These are phyloP conservation scores for Stichodactyla mertensii DNA, from an alignment of 64 coral and sea anemone species.

Conservation along the genomic window DNA sequence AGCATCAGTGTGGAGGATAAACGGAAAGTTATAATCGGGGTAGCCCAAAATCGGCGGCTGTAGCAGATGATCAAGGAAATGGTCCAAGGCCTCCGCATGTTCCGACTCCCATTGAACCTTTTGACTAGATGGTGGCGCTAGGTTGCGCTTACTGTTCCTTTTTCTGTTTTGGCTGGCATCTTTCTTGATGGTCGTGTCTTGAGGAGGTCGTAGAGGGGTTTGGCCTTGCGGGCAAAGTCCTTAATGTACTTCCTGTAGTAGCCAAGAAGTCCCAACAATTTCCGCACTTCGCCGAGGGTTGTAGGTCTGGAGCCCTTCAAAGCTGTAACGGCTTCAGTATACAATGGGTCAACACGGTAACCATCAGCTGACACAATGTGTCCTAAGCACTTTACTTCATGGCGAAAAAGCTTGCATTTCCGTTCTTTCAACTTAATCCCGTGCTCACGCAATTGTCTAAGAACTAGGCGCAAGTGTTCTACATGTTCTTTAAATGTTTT, in stretches of 20 bases:
- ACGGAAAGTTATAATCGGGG: slow-evolving; percentile 21
- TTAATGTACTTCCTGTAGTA: slow-evolving; percentile 24
- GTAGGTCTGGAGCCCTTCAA: slow-evolving; percentile 7
- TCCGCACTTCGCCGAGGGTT: slow-evolving; percentile 24
- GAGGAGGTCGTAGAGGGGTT: slow-evolving; percentile 28
- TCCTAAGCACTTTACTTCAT: slow-evolving; percentile 13
- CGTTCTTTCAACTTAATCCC: slow-evolving; percentile 20
- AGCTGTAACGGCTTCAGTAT: not conserved
- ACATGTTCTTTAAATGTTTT: not conserved
- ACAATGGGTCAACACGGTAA: slow-evolving; percentile 8
- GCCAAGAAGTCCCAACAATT: slow-evolving; percentile 8
- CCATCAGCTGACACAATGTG: slow-evolving; percentile 1
- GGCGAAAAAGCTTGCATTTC: slow-evolving; percentile 14
- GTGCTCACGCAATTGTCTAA: slow-evolving; percentile 25
- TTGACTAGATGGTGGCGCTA: not conserved
- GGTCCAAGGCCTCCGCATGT: not conserved
- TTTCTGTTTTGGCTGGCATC: too few relatives aligned
- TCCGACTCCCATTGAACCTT: not conserved
- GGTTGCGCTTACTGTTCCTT: not conserved
- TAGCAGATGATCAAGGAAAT: not conserved
- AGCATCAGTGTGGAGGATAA: slow-evolving; percentile 17
- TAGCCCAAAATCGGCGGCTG: not conserved
- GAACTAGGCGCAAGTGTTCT: slow-evolving; percentile 5
- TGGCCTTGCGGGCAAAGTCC: slow-evolving; percentile 32
- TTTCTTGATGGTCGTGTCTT: too few relatives aligned